These are phyloP conservation scores for Drosophila pseudotakahashii DNA, from an alignment of 2,888 invertebrate genomes.

Conservation along the genomic window DNA sequence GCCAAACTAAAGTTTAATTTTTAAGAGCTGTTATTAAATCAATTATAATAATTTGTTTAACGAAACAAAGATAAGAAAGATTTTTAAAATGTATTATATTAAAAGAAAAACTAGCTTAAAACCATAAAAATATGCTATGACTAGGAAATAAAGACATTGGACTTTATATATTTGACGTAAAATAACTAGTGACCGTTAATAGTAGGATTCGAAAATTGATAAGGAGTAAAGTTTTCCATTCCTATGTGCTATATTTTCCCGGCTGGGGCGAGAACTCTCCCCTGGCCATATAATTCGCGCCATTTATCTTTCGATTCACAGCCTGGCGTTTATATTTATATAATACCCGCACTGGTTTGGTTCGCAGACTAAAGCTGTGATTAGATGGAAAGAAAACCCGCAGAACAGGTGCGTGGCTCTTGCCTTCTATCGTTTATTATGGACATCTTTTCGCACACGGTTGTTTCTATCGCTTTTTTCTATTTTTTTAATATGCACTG, in stretches of 20 bases:
- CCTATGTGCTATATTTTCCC: constrained; percentile 13
- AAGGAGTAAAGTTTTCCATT: constrained; percentile 3
- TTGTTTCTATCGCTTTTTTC: constrained; percentile 20
- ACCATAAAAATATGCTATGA: too few relatives aligned
- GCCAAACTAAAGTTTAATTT: too few relatives aligned
- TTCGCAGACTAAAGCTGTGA: constrained; percentile 46
- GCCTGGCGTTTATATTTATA: constrained; percentile 58
- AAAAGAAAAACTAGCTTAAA: too few relatives aligned
- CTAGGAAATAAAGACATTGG: too few relatives aligned
- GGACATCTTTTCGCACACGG: constrained; percentile 50
- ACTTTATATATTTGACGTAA: too few relatives aligned
- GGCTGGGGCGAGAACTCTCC: constrained; percentile 31
- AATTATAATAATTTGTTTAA: too few relatives aligned
- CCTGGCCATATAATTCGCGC: constrained; percentile 62
- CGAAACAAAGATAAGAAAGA: too few relatives aligned
- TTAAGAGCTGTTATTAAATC: too few relatives aligned
- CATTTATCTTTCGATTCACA: constrained; percentile 32
- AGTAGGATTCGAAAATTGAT: too few relatives aligned
- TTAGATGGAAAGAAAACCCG: constrained; percentile 69
- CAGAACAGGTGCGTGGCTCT: constrained; percentile 69
- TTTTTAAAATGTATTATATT: too few relatives aligned
- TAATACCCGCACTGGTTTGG: constrained; percentile 59
- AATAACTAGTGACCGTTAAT: too few relatives aligned
- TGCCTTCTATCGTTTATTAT: constrained; percentile 74
- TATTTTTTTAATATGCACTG: constrained; percentile 74